Conservation (phyloP, 2,888 invertebrate genomes). For the Priocnemis perturbator region DNA sequence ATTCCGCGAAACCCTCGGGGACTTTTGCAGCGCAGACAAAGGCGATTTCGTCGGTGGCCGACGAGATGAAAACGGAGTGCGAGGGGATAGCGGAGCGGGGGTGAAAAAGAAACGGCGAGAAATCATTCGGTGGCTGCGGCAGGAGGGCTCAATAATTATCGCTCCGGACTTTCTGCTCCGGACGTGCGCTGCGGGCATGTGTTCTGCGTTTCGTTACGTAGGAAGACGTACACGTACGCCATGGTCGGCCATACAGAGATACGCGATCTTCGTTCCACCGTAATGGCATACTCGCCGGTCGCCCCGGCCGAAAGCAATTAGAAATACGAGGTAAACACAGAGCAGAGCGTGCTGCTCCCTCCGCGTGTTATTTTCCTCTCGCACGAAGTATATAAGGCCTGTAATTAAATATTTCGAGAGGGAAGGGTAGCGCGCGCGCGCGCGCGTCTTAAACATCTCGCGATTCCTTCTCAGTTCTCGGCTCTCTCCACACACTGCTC, state of each 20-base stretch:
- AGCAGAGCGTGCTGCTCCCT: constrained; percentile 50
- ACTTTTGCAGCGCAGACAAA: constrained; percentile 17
- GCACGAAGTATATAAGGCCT: constrained; percentile 62
- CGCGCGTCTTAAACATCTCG: constrained; percentile 30
- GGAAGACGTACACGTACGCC: constrained; percentile 7
- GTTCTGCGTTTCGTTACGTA: not conserved
- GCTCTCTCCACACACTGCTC: constrained; percentile 3
- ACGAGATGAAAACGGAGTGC: constrained; percentile 15
- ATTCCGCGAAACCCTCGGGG: constrained; percentile 22
- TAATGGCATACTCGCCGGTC: constrained; percentile 62
- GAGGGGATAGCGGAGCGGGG: not conserved
- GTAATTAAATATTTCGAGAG: constrained; percentile 70
- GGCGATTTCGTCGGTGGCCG: constrained; percentile 24
- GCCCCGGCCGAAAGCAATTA: constrained; percentile 68
- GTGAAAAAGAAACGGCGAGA: constrained; percentile 3
- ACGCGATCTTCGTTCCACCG: constrained; percentile 52
- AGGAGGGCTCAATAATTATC: constrained; percentile 57
- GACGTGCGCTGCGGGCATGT: not conserved
- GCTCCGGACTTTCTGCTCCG: constrained; percentile 41
- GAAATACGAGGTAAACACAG: constrained; percentile 74
- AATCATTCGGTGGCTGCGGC: constrained; percentile 11
- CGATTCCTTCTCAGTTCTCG: constrained; percentile 21
- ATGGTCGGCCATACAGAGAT: constrained; percentile 42
- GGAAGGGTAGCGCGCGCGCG: constrained; percentile 41
- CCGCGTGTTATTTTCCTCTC: constrained; percentile 68